phyloP scores from a whole-genome alignment of 2,113 vertebrate species.

The Aphyosemion australe region DNA sequence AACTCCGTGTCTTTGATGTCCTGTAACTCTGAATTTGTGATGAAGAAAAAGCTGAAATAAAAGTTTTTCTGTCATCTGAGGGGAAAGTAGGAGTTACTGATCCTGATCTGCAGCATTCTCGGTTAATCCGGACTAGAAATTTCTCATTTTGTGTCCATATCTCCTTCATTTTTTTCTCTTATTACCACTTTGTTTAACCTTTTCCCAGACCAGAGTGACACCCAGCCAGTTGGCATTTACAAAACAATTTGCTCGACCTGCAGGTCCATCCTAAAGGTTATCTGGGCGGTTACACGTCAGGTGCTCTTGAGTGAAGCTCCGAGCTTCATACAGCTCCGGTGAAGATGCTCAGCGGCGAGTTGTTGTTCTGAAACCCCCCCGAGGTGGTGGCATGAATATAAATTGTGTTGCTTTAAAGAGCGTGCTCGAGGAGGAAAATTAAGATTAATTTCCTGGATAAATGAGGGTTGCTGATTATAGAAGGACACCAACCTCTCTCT shows the following conservation, averaged over 20 bases:
- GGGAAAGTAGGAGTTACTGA: constrained; percentile 1
- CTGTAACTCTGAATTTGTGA: constrained; percentile 14
- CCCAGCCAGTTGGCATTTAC: constrained; percentile 8
- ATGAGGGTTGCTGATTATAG: constrained; percentile 45
- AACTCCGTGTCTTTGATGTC: constrained; percentile 38
- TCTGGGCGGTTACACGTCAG: constrained; percentile 1
- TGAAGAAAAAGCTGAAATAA: constrained; percentile 12
- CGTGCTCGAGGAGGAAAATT: constrained; percentile 43
- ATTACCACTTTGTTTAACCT: constrained; percentile 4
- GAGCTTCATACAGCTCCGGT: neutral
- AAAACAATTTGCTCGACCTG: constrained; percentile 12
- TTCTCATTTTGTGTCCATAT: no score
- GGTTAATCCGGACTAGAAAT: no score
- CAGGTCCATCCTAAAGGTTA: constrained; percentile 32
- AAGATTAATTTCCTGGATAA: constrained; percentile 60
- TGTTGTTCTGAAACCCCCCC: constrained; percentile 43
- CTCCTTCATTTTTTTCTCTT: neutral
- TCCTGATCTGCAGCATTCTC: neutral
- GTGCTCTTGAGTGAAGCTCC: constrained; percentile 28
- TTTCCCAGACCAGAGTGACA: neutral
- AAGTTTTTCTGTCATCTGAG: constrained; percentile 13
- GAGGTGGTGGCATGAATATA: constrained; percentile 50
- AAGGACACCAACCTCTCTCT: constrained; percentile 25
- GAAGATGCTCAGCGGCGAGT: constrained; percentile 17
- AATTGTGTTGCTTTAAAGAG: constrained; percentile 42